These are phyloP conservation scores for Quadroppia sp. DNA, from an alignment of 2,888 invertebrate genomes.

Conservation along the genomic window DNA sequence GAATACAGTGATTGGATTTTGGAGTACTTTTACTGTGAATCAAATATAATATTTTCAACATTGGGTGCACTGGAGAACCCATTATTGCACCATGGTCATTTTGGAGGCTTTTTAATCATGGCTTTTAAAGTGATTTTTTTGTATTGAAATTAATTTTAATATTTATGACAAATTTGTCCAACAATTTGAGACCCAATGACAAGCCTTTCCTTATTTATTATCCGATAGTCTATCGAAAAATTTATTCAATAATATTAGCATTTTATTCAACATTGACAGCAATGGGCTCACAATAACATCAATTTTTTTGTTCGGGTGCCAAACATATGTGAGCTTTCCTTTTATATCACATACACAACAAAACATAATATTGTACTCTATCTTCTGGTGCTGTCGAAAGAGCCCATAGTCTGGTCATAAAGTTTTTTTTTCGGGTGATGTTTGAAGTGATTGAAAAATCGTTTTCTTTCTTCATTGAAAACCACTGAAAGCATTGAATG, in stretches of 20 bases:
- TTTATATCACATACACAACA: not conserved
- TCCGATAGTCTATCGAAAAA: not conserved
- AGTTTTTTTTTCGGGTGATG: not conserved
- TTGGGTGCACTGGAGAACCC: too few species aligned
- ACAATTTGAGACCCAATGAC: not conserved
- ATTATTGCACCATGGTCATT: too few species aligned
- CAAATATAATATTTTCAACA: too few species aligned
- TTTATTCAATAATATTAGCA: conserved; percentile 31
- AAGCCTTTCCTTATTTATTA: not conserved
- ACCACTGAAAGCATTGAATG: not conserved
- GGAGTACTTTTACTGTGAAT: not conserved
- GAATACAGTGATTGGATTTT: not conserved
- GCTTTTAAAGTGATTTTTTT: too few species aligned
- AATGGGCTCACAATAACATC: conserved; percentile 28
- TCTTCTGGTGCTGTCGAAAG: not conserved
- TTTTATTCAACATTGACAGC: conserved; percentile 30
- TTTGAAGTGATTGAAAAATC: conserved; percentile 23
- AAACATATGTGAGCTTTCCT: not conserved
- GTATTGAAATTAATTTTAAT: too few species aligned
- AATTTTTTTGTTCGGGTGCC: not conserved
- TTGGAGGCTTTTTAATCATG: too few species aligned
- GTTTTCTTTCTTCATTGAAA: conserved; percentile 24
- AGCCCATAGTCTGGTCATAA: not conserved
- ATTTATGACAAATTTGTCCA: not conserved
- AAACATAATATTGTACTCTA: not conserved